These are phyloP conservation scores for Agrotis exclamationis DNA, from an alignment of 2,888 invertebrate species.

Conservation along the genomic window DNA sequence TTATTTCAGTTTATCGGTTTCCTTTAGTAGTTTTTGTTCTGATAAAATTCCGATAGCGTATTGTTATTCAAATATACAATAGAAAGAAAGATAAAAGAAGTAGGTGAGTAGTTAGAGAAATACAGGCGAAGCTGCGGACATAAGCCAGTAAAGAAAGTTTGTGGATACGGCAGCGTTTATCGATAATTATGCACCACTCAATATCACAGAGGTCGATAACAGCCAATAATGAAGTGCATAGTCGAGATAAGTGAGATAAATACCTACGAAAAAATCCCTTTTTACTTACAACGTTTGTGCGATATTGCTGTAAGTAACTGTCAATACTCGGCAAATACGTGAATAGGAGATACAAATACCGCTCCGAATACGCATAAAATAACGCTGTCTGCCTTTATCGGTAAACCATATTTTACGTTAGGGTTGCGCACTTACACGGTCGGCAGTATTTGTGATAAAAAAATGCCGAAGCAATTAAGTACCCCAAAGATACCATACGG, in stretches of 20 bases:
- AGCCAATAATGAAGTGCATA: slow-evolving; percentile 56
- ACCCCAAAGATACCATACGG: too few species aligned
- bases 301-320: slow-evolving; percentile 48
- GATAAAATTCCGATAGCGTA: slow-evolving; percentile 16
- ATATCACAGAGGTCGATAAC: slow-evolving; percentile 40
- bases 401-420: slow-evolving; percentile 58
- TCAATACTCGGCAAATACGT: slow-evolving; percentile 43
- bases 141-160: background rate
- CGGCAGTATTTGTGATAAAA: background rate
- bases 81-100: background rate
- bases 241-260: slow-evolving; percentile 44
- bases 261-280: slow-evolving; percentile 23
- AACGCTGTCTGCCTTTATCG: slow-evolving; percentile 52
- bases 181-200: slow-evolving; percentile 52
- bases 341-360: slow-evolving; percentile 43
- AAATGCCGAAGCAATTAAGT: too few species aligned
- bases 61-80: slow-evolving; percentile 6
- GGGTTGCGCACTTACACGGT: background rate
- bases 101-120: too few species aligned
- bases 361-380: slow-evolving; percentile 39
- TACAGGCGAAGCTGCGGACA: too few species aligned
- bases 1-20: slow-evolving; percentile 73
- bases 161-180: slow-evolving; percentile 24
- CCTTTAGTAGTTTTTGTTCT: slow-evolving; percentile 54
- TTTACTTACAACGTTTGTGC: slow-evolving; percentile 18